phyloP scores from a whole-genome alignment of 2,113 vertebrate genomes.

The Daphoenositta chrysoptera region DNA sequence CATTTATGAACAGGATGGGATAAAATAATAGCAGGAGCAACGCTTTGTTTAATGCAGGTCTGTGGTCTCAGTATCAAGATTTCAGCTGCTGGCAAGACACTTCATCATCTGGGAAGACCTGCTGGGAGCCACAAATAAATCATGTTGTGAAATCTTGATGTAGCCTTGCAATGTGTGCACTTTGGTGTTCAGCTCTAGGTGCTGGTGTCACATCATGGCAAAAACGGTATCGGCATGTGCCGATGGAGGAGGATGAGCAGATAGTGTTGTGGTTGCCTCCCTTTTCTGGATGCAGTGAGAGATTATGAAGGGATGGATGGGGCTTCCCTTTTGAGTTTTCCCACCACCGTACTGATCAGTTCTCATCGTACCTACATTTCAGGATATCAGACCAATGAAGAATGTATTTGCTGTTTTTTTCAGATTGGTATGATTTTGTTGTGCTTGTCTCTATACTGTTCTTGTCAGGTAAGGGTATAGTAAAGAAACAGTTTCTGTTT shows the following conservation, averaged over 20 bases:
- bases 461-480: not conserved
- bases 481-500: not conserved
- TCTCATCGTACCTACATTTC: not conserved
- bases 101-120: not conserved
- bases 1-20: not conserved
- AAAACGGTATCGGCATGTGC: not conserved
- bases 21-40: not conserved
- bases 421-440: not conserved
- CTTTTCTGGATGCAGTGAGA: not conserved
- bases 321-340: not conserved
- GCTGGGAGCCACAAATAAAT: conserved; percentile 3
- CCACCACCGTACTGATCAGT: not conserved
- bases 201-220: not conserved
- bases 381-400: not conserved
- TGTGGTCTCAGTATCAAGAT: not conserved
- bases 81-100: not conserved
- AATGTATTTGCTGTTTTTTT: not conserved
- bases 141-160: not conserved
- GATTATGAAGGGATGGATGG: not conserved
- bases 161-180: not conserved
- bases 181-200: not conserved
- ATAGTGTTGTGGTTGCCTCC: not conserved
- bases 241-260: not conserved
- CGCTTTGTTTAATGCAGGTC: not conserved
- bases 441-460: not conserved